Percentiles rank a stretch among this genome's conserved stretches.
These are phyloP conservation scores for Burhinus oedicnemus DNA, from an alignment of 2,113 vertebrate genomes.

Conservation along the genomic window DNA sequence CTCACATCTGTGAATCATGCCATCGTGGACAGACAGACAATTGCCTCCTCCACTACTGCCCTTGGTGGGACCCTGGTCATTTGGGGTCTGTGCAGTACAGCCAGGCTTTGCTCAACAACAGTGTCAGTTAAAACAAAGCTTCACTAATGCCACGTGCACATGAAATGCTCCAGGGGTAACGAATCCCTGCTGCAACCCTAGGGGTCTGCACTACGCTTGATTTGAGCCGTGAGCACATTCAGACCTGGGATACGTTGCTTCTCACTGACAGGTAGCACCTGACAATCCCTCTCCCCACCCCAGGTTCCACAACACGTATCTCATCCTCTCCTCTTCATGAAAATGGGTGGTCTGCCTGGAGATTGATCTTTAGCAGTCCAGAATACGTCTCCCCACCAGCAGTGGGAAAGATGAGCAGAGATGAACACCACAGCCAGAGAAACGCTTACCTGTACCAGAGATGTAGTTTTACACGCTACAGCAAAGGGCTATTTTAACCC, in stretches of 20 bases:
- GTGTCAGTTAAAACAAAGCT: not conserved
- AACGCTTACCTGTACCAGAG: not conserved
- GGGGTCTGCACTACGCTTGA: not conserved
- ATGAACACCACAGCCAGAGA: not conserved
- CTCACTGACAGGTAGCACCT: not conserved
- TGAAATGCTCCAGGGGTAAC: fast-evolving
- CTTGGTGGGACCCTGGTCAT: not conserved
- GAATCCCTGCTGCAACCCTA: not conserved
- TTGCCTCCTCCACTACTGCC: not conserved
- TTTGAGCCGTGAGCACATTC: not conserved
- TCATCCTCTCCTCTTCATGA: not conserved
- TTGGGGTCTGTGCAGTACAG: not conserved
- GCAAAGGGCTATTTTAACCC: not conserved
- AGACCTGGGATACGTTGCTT: not conserved
- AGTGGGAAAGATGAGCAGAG: not conserved
- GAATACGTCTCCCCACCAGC: not conserved
- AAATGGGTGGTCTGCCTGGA: not conserved
- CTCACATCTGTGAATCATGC: not conserved
- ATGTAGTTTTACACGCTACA: not conserved
- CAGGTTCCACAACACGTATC: not conserved
- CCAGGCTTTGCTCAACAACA: not conserved
- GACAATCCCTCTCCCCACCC: not conserved
- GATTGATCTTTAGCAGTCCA: not conserved
- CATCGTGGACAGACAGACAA: not conserved
- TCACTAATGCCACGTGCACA: not conserved